Conservation (phyloP, 1,140 invertebrate genomes). For the Drosophila melanica region DNA sequence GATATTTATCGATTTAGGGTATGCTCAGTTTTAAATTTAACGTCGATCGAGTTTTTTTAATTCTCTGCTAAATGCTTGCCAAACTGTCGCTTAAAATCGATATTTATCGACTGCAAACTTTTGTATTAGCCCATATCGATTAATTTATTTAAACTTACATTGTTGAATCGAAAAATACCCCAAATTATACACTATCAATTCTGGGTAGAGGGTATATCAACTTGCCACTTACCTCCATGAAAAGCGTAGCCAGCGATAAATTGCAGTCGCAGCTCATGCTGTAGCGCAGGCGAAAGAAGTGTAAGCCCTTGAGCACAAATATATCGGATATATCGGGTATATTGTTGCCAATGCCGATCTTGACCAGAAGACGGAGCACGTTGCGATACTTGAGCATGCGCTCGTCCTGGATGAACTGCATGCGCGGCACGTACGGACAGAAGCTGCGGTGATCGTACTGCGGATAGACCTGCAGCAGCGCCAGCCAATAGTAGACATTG, state of each 20-base stretch:
- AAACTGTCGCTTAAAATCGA: too few species aligned
- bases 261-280: conserved; percentile 55
- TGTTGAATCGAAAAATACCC: too few species aligned
- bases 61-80: too few species aligned
- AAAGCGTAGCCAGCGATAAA: conserved; percentile 51
- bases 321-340: conserved; percentile 57
- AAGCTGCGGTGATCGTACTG: conserved; percentile 54
- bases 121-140: too few species aligned
- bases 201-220: background rate
- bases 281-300: conserved; percentile 56
- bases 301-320: conserved; percentile 55
- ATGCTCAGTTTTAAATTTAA: too few species aligned
- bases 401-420: conserved; percentile 54
- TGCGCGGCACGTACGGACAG: conserved; percentile 58
- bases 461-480: conserved; percentile 58
- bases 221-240: conserved; percentile 46
- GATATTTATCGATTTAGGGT: too few species aligned
- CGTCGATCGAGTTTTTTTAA: too few species aligned
- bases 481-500: conserved; percentile 53
- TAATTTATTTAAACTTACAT: too few species aligned
- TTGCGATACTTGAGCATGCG: conserved; percentile 58
- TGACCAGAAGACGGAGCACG: conserved; percentile 48
- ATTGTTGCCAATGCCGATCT: conserved; percentile 55
- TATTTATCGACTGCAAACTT: too few species aligned
- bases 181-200: too few species aligned